phyloP scores from a whole-genome alignment of 2,113 vertebrate species.

The Bos taurus region ARS-UCD2.0 NC_037351.1:21031001-21031500 shows the following conservation, averaged over 20 bases:
- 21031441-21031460: neutral
- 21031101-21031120: too few species aligned
- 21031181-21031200: too few species aligned
- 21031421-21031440: neutral
- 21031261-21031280: neutral
- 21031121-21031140: too few species aligned
- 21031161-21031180: too few species aligned
- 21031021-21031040: too few species aligned
- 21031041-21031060: too few species aligned
- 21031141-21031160: too few species aligned
- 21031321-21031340: neutral
- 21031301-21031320: neutral
- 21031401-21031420: neutral
- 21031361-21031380: neutral
- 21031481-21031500: neutral
- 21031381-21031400: neutral
- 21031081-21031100: too few species aligned
- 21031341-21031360: neutral
- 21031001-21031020: too few species aligned
- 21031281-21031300: neutral
- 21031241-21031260: neutral
- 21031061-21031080: too few species aligned
- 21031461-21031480: neutral
- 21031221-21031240: neutral
- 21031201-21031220: neutral